Conservation (phyloP, 2,888 invertebrate genomes). For the Phasia obesa region DNA sequence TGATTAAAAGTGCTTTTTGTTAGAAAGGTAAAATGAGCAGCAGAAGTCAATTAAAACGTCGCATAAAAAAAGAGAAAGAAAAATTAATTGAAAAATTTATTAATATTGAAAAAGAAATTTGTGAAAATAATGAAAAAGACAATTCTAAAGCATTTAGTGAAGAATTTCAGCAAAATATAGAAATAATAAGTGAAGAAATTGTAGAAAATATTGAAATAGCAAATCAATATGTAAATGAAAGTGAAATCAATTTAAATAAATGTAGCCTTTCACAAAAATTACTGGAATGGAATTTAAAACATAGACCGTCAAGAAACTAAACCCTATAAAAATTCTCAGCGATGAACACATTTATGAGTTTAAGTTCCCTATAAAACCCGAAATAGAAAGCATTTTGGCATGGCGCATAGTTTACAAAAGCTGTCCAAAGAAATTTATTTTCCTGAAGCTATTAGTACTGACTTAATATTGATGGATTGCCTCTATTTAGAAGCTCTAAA, state of each 20-base stretch:
- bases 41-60: constrained; percentile 11
- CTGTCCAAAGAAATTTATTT: constrained; percentile 19
- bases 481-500: constrained; percentile 32
- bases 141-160: neutral
- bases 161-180: too few species aligned
- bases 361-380: constrained; percentile 7
- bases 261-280: too few species aligned
- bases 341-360: too few species aligned
- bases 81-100: neutral
- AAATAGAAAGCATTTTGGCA: constrained; percentile 31
- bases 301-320: too few species aligned
- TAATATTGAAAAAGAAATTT: neutral
- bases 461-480: constrained; percentile 40
- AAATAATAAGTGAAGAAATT: too few species aligned
- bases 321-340: too few species aligned
- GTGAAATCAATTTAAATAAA: too few species aligned
- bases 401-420: constrained; percentile 19
- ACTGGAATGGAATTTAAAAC: too few species aligned
- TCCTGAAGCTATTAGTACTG: constrained; percentile 13
- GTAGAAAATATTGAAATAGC: too few species aligned
- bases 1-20: neutral
- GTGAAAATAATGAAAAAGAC: neutral
- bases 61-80: neutral
- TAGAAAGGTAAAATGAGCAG: constrained; percentile 24
- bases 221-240: too few species aligned